These are phyloP conservation scores for Luscinia luscinia DNA, from an alignment of 2,797 vertebrate genomes.

Conservation along the genomic window DNA sequence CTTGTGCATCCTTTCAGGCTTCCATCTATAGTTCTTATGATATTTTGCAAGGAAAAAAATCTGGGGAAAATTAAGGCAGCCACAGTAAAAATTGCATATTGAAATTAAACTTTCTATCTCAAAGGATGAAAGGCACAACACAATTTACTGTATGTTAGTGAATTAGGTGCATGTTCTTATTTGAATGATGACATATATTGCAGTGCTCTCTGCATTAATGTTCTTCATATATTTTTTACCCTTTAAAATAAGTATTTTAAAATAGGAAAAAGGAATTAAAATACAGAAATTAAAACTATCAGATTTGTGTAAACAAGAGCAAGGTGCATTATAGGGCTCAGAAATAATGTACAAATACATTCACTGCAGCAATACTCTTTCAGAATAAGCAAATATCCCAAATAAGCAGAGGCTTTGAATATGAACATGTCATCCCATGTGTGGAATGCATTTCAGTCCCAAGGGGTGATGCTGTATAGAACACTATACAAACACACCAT, in stretches of 20 bases:
- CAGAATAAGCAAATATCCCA: background rate
- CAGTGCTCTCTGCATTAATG: background rate
- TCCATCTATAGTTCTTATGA: background rate
- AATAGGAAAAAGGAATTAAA: background rate
- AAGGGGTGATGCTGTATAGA: background rate
- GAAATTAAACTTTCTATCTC: background rate
- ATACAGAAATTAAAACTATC: background rate
- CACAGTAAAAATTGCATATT: background rate
- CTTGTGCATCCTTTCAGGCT: background rate
- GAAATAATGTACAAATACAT: background rate
- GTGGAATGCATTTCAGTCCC: background rate
- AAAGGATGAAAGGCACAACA: background rate
- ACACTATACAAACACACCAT: background rate
- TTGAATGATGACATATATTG: background rate
- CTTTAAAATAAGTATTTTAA: background rate
- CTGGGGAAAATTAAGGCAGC: background rate
- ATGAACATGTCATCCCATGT: fast-evolving
- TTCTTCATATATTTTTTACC: background rate
- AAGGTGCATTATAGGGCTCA: background rate
- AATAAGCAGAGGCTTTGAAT: background rate
- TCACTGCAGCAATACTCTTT: background rate
- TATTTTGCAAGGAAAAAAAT: background rate
- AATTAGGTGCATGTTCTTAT: background rate
- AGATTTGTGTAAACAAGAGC: background rate
- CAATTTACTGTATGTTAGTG: background rate